These are phyloP conservation scores for Drymonia ruficornis DNA, from an alignment of 2,888 invertebrate genomes.

Conservation along the genomic window DNA sequence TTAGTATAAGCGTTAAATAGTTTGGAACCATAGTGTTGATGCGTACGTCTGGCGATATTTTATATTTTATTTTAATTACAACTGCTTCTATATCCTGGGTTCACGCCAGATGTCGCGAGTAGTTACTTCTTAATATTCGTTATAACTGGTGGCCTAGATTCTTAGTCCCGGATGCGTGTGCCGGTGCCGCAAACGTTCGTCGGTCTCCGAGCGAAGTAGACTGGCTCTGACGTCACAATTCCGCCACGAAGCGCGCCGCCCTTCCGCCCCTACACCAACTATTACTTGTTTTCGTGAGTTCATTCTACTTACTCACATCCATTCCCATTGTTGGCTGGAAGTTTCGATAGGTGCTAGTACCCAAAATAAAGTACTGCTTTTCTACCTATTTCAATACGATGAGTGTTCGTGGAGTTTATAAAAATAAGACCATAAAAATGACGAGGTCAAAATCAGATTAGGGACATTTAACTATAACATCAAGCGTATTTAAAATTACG, in stretches of 20 bases:
- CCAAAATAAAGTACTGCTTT: background rate
- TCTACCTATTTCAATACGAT: too few species aligned
- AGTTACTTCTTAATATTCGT: constrained; percentile 26
- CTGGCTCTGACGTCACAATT: constrained; percentile 53
- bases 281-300: constrained; percentile 45
- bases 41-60: too few species aligned
- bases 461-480: too few species aligned
- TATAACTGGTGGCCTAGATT: constrained; percentile 44
- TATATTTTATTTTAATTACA: too few species aligned
- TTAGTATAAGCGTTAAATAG: too few species aligned
- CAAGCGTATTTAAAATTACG: too few species aligned
- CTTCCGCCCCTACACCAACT: constrained; percentile 49
- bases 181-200: constrained; percentile 42
- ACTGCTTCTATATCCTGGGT: too few species aligned
- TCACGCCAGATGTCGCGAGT: background rate
- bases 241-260: constrained; percentile 44
- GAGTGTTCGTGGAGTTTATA: too few species aligned
- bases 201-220: constrained; percentile 41
- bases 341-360: constrained; percentile 15
- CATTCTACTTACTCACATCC: constrained; percentile 28
- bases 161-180: constrained; percentile 51
- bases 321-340: constrained; percentile 28
- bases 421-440: too few species aligned
- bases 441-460: too few species aligned
- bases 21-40: too few species aligned